These are phyloP conservation scores for Zapornia atra DNA, from an alignment of 2,113 vertebrate species.

Conservation along the genomic window DNA sequence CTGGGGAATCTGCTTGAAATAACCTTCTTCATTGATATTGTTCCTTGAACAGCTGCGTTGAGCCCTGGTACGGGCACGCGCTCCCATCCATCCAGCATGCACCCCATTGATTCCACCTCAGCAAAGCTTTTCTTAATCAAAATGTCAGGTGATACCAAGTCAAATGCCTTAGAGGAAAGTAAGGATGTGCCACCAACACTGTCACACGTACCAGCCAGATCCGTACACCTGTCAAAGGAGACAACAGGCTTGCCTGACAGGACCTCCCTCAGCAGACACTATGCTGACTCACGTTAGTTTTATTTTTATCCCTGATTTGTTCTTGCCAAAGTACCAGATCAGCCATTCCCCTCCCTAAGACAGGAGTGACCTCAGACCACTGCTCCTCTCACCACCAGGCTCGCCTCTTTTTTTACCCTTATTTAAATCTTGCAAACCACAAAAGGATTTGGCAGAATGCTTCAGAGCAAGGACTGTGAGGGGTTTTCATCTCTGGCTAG, in stretches of 20 bases:
- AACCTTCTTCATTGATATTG: neutral
- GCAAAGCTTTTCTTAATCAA: neutral
- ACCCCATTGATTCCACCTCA: neutral
- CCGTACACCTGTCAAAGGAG: neutral
- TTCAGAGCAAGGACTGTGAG: neutral
- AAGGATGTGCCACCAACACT: neutral
- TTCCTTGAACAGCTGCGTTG: neutral
- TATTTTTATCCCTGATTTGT: neutral
- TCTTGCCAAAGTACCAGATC: neutral
- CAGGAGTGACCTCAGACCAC: neutral
- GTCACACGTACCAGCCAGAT: neutral
- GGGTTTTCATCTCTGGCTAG: neutral
- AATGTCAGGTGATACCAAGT: neutral
- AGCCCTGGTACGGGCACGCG: accelerated
- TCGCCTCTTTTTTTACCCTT: neutral
- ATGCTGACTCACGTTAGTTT: neutral
- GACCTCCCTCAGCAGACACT: neutral
- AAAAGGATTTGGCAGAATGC: neutral
- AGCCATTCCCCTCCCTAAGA: neutral
- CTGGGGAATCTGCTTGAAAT: neutral
- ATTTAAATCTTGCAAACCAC: neutral
- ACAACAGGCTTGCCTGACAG: neutral
- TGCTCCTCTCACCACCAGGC: neutral
- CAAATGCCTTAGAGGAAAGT: neutral
- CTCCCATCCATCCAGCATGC: neutral